Evolutionary conservation across 2,888 invertebrate genomes (phyloP).

Genomic region (Nemapogon koenigi): DNA sequence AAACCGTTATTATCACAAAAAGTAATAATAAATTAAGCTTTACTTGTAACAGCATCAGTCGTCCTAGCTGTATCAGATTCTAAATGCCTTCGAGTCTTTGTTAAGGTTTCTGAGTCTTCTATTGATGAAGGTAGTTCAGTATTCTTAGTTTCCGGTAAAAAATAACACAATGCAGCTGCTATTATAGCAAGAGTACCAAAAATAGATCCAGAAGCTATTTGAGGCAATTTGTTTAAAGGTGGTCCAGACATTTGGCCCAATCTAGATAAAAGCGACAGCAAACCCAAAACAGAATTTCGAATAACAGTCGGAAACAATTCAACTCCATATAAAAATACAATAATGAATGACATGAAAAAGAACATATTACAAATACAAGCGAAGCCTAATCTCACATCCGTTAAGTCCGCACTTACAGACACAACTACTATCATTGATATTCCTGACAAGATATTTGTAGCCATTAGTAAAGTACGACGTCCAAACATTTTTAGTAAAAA

Average conservation of each 20-base stretch:
- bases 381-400: constrained; percentile 60
- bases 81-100: not conserved
- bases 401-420: constrained; percentile 23
- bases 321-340: constrained; percentile 82
- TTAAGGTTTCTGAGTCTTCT: constrained; percentile 24
- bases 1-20: no score
- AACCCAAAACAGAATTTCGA: constrained; percentile 81
- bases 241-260: constrained; percentile 83
- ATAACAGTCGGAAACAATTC: constrained; percentile 88
- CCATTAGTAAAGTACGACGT: constrained; percentile 66
- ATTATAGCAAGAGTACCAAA: constrained; percentile 71
- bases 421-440: constrained; percentile 32
- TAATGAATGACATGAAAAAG: constrained; percentile 80
- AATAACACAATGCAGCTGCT: constrained; percentile 67
- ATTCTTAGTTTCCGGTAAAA: constrained; percentile 67
- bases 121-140: constrained; percentile 34
- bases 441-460: constrained; percentile 50
- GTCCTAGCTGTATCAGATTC: no score
- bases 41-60: no score
- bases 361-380: constrained; percentile 78
- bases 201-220: constrained; percentile 36
- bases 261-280: constrained; percentile 79
- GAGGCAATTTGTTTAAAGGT: constrained; percentile 68
- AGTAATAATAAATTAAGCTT: no score
- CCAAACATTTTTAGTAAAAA: constrained; percentile 66